Percentiles rank a stretch among this genome's conserved stretches.
Conservation (phyloP, 30 jellyfish, hydroid and myxozoan species). For the Aurelia coerulea region DNA sequence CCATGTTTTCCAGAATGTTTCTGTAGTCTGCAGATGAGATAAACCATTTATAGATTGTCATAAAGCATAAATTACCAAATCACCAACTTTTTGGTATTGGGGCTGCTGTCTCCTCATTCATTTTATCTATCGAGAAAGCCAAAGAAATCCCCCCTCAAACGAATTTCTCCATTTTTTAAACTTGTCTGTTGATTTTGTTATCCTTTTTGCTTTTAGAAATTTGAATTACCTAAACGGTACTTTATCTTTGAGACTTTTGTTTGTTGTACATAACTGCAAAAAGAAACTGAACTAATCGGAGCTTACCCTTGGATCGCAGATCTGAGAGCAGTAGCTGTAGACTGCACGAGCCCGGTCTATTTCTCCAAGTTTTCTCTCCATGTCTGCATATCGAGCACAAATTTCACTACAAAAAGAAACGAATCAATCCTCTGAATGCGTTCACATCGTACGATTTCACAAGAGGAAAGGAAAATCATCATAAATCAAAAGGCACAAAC, state of each 20-base stretch:
- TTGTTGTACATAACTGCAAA: no score
- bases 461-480: no score
- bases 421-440: neutral
- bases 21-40: constrained; percentile 50
- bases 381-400: constrained; percentile 90
- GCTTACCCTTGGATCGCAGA: constrained; percentile 98
- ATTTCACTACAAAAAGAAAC: constrained; percentile 61
- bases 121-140: no score
- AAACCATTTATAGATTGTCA: neutral
- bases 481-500: no score
- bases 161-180: no score
- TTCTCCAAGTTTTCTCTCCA: constrained; percentile 98
- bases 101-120: no score
- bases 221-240: no score
- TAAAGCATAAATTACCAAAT: neutral
- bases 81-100: no score
- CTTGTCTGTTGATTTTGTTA: no score
- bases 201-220: no score
- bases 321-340: constrained; percentile 91
- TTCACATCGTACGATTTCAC: neutral
- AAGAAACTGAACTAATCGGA: neutral
- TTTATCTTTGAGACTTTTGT: no score
- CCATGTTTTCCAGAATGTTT: constrained; percentile 93
- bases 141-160: no score
- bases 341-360: constrained; percentile 98